Percentiles rank a stretch among this genome's conserved stretches.
These are phyloP conservation scores for Drymodes brunneopygia DNA, from an alignment of 2,113 vertebrate genomes.

Conservation along the genomic window DNA sequence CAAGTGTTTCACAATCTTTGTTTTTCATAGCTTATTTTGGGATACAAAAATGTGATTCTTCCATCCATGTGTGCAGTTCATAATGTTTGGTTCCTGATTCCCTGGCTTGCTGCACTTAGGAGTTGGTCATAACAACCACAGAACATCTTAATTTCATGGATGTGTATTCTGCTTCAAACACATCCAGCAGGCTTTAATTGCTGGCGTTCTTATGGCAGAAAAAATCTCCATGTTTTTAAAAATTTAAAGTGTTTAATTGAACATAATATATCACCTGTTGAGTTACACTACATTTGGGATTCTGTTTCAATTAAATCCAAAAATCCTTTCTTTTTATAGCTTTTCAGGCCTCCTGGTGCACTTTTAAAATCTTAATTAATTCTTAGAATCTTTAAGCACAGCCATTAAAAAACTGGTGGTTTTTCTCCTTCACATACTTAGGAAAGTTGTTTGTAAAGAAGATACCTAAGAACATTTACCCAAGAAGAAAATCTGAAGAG, in stretches of 20 bases:
- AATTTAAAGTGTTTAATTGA: background rate
- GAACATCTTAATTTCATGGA: background rate
- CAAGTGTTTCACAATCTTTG: background rate
- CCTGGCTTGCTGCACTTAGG: background rate
- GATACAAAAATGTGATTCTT: background rate
- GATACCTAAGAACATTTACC: background rate
- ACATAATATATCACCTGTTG: background rate
- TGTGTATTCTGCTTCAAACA: background rate
- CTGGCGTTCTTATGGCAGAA: background rate
- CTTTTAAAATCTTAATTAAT: slow-evolving; percentile 4
- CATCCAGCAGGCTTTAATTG: background rate
- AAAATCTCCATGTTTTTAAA: background rate
- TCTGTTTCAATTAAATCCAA: background rate
- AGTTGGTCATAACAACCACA: background rate
- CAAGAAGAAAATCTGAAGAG: background rate
- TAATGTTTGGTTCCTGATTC: background rate
- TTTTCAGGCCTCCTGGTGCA: background rate
- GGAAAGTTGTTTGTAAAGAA: background rate
- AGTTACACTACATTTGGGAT: background rate
- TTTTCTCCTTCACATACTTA: background rate
- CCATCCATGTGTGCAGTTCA: background rate
- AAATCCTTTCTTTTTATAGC: background rate
- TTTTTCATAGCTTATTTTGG: background rate
- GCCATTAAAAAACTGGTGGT: background rate
- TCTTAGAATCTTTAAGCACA: background rate